A percentile compares a stretch with the other conserved stretches of the same genome.
phyloP scores from a whole-genome alignment of 2,797 vertebrate species.

The Ciconia nigra region DNA sequence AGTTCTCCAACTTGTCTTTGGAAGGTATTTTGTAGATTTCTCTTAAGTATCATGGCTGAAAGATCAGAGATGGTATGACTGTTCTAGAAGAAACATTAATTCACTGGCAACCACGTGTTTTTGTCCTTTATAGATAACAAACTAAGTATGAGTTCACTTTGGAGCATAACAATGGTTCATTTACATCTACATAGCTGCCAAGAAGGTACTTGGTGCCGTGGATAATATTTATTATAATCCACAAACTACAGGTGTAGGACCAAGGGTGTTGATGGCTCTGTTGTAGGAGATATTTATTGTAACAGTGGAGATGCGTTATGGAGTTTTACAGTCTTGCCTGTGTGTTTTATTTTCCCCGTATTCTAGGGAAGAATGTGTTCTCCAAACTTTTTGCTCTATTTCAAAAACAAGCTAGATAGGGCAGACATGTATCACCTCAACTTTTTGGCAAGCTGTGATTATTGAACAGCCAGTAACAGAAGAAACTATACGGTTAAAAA shows the following conservation, averaged over 20 bases:
- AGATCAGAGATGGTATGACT: background rate
- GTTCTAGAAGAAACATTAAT: background rate
- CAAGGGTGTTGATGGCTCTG: background rate
- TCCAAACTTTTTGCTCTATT: background rate
- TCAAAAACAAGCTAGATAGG: background rate
- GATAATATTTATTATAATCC: background rate
- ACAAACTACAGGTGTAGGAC: background rate
- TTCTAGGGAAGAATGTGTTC: background rate
- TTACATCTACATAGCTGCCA: background rate
- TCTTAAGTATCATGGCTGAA: background rate
- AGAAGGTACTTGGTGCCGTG: background rate
- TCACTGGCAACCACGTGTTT: background rate
- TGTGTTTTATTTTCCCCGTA: background rate
- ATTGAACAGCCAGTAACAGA: background rate
- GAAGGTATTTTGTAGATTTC: background rate
- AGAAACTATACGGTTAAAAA: background rate
- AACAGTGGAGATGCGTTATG: background rate
- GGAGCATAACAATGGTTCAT: background rate
- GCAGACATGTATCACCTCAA: background rate
- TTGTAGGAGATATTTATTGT: background rate
- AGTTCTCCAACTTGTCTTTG: background rate
- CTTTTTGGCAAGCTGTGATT: background rate
- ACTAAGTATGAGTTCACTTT: background rate
- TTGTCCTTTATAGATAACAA: background rate
- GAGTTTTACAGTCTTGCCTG: background rate